Evolutionary conservation across 2,888 invertebrate genomes (phyloP), one percentile per base, ranked within the genome.

Genomic region (Aphodius granarius): DNA sequence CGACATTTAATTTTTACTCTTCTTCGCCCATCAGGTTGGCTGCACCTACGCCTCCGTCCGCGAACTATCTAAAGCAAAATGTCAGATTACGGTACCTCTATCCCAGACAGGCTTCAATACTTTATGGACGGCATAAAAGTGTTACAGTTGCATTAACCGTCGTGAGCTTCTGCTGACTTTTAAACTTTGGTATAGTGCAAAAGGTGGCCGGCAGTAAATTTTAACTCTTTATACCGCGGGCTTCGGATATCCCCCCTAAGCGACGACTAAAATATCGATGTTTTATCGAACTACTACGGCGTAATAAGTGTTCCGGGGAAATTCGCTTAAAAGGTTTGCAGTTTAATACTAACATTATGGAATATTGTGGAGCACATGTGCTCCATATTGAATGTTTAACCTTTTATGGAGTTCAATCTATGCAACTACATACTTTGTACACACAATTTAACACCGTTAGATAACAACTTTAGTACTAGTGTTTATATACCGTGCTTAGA

Each of bases 261-360:
- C 43, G 13, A 43, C 43, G 43, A 43, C 43, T 43, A 43, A 43
- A 43, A 43, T 9, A 43, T 43, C 43, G 43, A 43, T 43, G 43
- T 43, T 43, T 2, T 43, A 43, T 43, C 43, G 43, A 43, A 43
- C 43, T 43, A 6, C 13, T 43, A 43, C 43, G 43, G 9, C 13
- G 13, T 43, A 43, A 43, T 43, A 43, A 43, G 68, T 68, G 68
- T 22, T 16, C 16, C 68, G n/a, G 68, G 20, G 21, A 68, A 68
- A 68, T 68, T 68, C 68, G 68, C 68, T 22, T 68, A 68, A 68
- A 68, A 68, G 68, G 68, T 68, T 68, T 68, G 22, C 22, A 68
- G 68, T 68, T 68, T 68, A 68, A 68, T 68, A 21, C 68, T 19
- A 68, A 20, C 68, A 20, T 68, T 68, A 68, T 21, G 19, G 68